phyloP scores from a whole-genome alignment of 2,797 vertebrate genomes.

The Gymnoscopelus microlampas region DNA sequence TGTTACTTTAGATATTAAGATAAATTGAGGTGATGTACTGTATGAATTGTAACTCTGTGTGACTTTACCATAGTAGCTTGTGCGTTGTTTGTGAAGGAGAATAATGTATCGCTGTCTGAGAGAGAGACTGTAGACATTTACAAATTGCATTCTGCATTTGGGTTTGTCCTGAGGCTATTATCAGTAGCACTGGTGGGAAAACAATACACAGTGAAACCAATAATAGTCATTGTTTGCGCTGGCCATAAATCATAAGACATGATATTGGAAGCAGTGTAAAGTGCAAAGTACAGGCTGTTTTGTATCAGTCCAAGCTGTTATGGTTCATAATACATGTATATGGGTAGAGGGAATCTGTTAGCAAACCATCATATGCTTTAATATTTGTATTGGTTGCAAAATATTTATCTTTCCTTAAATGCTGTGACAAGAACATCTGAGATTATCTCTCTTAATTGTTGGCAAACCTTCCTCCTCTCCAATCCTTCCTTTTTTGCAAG shows the following conservation, averaged over 20 bases:
- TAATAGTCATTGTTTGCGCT: conserved; percentile 44
- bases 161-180: conserved; percentile 36
- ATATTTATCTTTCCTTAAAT: neutral
- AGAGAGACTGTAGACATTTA: conserved; percentile 38
- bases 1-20: no score
- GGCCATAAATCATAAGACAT: conserved; percentile 38
- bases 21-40: no score
- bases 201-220: conserved; percentile 23
- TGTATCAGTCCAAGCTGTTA: conserved; percentile 1
- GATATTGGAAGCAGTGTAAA: conserved; percentile 21
- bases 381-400: conserved; percentile 23
- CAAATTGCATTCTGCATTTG: conserved; percentile 30
- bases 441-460: neutral
- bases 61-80: no score
- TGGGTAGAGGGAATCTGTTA: conserved; percentile 1
- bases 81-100: no score
- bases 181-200: conserved; percentile 28
- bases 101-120: neutral
- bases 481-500: neutral
- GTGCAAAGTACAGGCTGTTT: conserved; percentile 47
- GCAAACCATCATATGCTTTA: neutral
- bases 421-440: neutral
- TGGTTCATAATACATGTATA: conserved; percentile 27
- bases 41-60: no score
- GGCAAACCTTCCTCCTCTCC: neutral